Percentiles rank a stretch among this genome's conserved stretches.
Conservation (phyloP, 2,888 invertebrate species). For the Ormyrus nitidulus region DNA sequence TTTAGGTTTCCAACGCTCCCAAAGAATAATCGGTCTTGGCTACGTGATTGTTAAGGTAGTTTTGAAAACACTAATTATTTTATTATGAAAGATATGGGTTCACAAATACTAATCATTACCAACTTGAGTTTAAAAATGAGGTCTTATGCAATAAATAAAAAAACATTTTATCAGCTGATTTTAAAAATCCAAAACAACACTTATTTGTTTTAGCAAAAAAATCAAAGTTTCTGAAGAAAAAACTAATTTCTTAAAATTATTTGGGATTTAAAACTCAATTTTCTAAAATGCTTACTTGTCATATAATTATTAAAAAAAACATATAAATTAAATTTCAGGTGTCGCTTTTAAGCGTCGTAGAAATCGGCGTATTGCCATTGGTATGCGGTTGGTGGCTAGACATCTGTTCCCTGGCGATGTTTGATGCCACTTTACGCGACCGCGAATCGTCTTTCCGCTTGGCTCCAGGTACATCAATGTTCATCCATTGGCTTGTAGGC, state of each 20-base stretch:
- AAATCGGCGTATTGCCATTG: conserved; percentile 96
- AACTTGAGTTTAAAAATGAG: too few relatives aligned
- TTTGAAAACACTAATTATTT: too few relatives aligned
- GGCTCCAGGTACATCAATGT: conserved; percentile 97
- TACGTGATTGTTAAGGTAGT: conserved; percentile 87
- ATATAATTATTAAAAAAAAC: too few relatives aligned
- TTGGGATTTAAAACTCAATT: too few relatives aligned
- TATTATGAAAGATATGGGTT: too few relatives aligned
- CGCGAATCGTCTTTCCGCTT: conserved; percentile 91
- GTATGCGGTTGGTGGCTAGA: conserved; percentile 99
- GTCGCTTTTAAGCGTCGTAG: conserved; percentile 95
- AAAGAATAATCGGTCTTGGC: conserved; percentile 92
- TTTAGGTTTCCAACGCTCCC: conserved; percentile 87
- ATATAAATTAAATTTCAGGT: conserved; percentile 76
- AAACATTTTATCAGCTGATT: neutral
- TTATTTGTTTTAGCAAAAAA: conserved; percentile 1
- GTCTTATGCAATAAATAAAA: too few relatives aligned
- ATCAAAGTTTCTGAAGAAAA: neutral
- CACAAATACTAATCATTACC: too few relatives aligned
- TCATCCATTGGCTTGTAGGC: conserved; percentile 99
- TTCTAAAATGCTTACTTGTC: too few relatives aligned
- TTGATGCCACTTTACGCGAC: conserved; percentile 91
- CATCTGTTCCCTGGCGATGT: conserved; percentile 95
- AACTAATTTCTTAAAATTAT: too few relatives aligned
- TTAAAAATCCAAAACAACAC: neutral